Base-by-base conservation (phyloP, 2,113 vertebrate species). In the Gopherus flavomarginatus region DNA sequence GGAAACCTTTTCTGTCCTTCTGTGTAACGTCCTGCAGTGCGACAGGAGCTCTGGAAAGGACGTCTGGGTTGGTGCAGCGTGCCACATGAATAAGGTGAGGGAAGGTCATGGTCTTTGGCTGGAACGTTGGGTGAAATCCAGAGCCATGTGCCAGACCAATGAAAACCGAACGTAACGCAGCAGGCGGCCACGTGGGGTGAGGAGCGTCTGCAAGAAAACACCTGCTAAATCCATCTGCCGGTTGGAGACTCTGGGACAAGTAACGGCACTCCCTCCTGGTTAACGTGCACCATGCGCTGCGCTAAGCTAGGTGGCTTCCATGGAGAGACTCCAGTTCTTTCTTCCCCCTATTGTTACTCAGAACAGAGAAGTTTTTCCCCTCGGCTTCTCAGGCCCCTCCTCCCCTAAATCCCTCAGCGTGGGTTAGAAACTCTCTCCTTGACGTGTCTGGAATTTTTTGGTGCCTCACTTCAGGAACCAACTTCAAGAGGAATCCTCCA, bases 41-140 rank as follows among this genome's bases (percentile, higher is more conserved):
- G 7, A 21, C 59, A 84, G 62, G 42, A 47, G 3, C 14, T 83
- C 78, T 9, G 47, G 87, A 44, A 81, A n/a, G 31, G 47, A n/a
- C 11, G 4, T 26, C 17, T 29, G 79, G 85, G 1, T 90, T 85
- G 72, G 6, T 22, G 50, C 24, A 21, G 44, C 3, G 42, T n/a
- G 77, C 50, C 29, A 3, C 3, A 0, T 38, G 29, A 2, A 0
- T 84, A 84, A 8, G 17, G 14, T 0, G 26, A 65, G 86, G 24
- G 69, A 10, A n/a, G 31, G 0, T 3, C 38, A 0, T 0, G 47
- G 16, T 62, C 89, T 29, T 72, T 0, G 42, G 69, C 24, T 31
- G 69, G 42, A 44, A 35, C 35, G 57, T 26, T 49, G 65, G 57
- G 54, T 75, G 83, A 50, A 29, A 54, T 2, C 53, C 79, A 81